phyloP scores from a whole-genome alignment of 2,113 vertebrate species.

The Natator depressus region DNA sequence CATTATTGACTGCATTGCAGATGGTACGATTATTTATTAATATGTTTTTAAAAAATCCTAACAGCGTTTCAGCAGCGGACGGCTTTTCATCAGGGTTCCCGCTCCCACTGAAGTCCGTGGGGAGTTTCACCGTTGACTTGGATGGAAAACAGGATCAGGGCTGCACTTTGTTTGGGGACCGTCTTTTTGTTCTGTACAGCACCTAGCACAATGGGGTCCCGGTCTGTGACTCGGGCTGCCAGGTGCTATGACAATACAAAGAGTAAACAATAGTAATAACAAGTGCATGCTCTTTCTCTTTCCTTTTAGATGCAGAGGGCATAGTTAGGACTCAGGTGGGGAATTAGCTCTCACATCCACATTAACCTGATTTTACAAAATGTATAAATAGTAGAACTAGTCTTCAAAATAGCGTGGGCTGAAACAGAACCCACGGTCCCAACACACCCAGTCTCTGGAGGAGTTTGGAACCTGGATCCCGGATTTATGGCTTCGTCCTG shows the following conservation, averaged over 20 bases:
- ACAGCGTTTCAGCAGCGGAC: slow-evolving; percentile 46
- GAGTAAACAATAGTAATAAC: background rate
- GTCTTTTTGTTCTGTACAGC: background rate
- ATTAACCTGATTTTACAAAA: background rate
- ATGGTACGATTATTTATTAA: slow-evolving; percentile 72
- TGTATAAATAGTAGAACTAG: background rate
- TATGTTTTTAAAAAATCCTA: slow-evolving; percentile 60
- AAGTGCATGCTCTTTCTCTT: slow-evolving; percentile 26
- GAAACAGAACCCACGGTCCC: background rate
- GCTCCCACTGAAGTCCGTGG: slow-evolving; percentile 32
- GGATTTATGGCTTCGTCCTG: background rate
- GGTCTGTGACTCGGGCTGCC: background rate
- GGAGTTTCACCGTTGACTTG: slow-evolving; percentile 28
- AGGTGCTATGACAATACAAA: background rate
- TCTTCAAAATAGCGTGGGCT: background rate
- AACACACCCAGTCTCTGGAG: background rate
- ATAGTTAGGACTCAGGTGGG: background rate
- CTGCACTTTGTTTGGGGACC: background rate
- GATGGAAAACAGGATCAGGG: background rate
- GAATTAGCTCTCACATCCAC: slow-evolving; percentile 10
- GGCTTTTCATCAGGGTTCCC: slow-evolving; percentile 48
- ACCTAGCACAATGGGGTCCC: background rate
- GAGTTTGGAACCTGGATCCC: background rate
- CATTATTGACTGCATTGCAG: slow-evolving; percentile 51
- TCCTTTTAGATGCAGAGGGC: slow-evolving; percentile 1